These are phyloP conservation scores for Lagopus muta DNA, from an alignment of 2,113 vertebrate species.

Conservation along the genomic window DNA sequence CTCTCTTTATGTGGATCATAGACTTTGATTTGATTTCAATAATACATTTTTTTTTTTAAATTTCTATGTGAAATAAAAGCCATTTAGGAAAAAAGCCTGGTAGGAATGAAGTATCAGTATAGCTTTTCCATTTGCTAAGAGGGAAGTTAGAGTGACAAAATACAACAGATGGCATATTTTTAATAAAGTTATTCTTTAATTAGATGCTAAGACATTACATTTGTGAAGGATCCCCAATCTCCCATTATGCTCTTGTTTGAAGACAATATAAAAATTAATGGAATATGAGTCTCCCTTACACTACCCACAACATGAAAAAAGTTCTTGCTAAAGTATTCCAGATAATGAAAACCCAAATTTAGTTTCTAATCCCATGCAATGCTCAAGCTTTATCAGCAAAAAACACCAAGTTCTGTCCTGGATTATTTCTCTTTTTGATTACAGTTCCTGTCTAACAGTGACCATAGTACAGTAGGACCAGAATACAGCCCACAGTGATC, in stretches of 20 bases:
- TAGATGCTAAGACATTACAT: neutral
- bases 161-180: neutral
- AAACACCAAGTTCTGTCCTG: neutral
- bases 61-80: neutral
- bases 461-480: neutral
- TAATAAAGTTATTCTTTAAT: neutral
- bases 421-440: neutral
- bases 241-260: neutral
- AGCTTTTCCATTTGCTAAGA: neutral
- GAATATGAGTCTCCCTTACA: neutral
- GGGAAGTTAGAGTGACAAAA: neutral
- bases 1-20: neutral
- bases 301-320: neutral
- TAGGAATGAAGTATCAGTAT: neutral
- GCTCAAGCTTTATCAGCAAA: neutral
- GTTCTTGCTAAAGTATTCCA: neutral
- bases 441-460: neutral
- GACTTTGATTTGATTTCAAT: neutral
- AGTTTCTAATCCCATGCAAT: neutral
- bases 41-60: neutral
- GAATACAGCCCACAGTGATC: neutral
- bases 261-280: neutral
- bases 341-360: neutral
- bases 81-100: neutral
- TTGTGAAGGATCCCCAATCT: neutral